Percentiles rank a stretch among this genome's conserved stretches.
Evolutionary conservation across 2,113 vertebrate species (phyloP).

Genomic region (Suricata suricatta): DNA sequence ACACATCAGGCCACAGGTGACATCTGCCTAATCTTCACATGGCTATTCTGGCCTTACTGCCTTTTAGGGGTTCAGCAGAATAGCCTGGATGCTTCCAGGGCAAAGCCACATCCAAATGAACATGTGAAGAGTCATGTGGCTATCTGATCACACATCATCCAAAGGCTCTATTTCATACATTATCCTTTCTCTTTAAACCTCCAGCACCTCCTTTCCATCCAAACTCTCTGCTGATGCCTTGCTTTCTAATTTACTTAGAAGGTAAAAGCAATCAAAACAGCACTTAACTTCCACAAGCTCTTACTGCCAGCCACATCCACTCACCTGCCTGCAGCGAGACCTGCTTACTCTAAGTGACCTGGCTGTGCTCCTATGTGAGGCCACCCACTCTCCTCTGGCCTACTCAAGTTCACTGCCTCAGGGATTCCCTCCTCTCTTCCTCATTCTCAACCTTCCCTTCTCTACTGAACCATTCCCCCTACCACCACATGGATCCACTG

Average conservation of each 20-base stretch:
- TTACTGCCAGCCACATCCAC: not conserved
- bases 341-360: not conserved
- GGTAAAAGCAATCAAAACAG: not conserved
- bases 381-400: not conserved
- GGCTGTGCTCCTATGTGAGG: not conserved
- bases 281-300: not conserved
- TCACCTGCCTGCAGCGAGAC: not conserved
- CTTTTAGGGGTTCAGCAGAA: not conserved
- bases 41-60: not conserved
- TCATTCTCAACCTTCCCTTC: not conserved
- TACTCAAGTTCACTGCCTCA: not conserved
- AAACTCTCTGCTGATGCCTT: not conserved
- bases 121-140: not conserved
- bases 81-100: not conserved
- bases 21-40: not conserved
- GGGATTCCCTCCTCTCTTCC: not conserved
- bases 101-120: not conserved
- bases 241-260: not conserved
- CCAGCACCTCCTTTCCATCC: not conserved
- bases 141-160: not conserved
- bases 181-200: not conserved
- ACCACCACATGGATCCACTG: not conserved
- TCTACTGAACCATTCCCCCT: not conserved
- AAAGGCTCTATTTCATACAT: not conserved
- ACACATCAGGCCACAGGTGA: not conserved